These are phyloP conservation scores for Tetragnatha versicolor DNA, from an alignment of 1,140 invertebrate species.

Conservation along the genomic window DNA sequence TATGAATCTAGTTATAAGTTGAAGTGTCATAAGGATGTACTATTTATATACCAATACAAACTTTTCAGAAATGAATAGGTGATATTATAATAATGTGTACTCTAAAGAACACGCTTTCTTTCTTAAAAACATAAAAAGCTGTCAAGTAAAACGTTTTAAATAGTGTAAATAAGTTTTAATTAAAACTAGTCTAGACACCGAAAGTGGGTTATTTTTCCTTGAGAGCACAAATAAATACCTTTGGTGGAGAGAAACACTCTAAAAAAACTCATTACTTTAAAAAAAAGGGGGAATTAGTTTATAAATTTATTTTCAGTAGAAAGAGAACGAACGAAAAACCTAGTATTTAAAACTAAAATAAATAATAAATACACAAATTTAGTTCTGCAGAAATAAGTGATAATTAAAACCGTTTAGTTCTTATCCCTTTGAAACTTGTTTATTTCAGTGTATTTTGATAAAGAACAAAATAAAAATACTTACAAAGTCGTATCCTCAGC, in stretches of 20 bases:
- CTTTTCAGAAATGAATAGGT: no score
- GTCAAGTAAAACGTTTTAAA: background rate
- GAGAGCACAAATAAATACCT: background rate
- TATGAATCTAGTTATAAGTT: no score
- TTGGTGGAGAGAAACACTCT: background rate
- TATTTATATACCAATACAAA: no score
- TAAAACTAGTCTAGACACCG: background rate
- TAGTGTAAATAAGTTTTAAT: background rate
- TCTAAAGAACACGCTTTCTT: background rate
- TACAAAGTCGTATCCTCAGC: conserved; percentile 71
- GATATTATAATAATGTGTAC: background rate
- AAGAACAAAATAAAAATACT: conserved; percentile 64
- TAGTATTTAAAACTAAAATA: no score
- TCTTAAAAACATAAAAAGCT: background rate
- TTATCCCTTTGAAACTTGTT: no score
- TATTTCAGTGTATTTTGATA: no score
- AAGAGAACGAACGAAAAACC: no score
- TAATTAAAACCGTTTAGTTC: no score
- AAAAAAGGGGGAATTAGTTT: conserved; percentile 6
- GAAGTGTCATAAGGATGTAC: no score
- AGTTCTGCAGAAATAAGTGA: no score
- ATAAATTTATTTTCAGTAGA: no score
- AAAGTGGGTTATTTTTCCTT: background rate
- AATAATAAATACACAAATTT: no score
- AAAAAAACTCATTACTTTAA: background rate